Percentiles rank a stretch among this genome's conserved stretches.
phyloP scores from a whole-genome alignment of 2,797 vertebrate species.

The Catharus ustulatus region DNA sequence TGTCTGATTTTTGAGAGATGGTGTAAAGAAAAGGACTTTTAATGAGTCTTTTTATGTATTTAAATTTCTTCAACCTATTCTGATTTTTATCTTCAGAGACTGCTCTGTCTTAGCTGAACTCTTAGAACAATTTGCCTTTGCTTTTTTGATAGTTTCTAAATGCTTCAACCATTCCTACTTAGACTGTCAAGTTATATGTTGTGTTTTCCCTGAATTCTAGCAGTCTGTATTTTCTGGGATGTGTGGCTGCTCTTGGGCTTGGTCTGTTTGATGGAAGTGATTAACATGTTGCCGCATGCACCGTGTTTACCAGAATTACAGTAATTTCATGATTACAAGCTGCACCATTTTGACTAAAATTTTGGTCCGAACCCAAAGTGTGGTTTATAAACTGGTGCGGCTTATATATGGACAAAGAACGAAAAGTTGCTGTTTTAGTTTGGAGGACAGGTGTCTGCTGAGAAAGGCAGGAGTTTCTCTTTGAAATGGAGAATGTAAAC shows the following conservation, averaged over 20 bases:
- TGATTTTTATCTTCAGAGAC: neutral
- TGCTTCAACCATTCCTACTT: neutral
- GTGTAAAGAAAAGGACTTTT: neutral
- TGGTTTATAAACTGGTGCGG: no score
- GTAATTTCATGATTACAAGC: no score
- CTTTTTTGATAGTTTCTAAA: neutral
- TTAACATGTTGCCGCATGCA: neutral
- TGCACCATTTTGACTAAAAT: no score
- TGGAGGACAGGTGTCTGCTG: no score
- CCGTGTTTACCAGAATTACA: no score
- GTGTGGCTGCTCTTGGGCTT: neutral
- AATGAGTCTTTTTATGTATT: neutral
- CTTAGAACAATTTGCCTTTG: neutral
- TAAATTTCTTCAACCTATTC: neutral
- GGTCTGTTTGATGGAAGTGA: neutral
- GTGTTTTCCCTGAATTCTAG: neutral
- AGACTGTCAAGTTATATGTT: neutral
- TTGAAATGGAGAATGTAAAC: no score
- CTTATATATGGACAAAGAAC: no score
- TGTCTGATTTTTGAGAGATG: neutral
- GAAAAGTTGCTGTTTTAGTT: no score
- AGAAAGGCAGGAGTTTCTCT: no score
- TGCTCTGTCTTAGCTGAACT: neutral
- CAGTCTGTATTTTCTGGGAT: neutral
- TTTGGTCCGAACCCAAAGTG: no score